These are phyloP conservation scores for Dendrolimus kikuchii DNA, from an alignment of 1,140 invertebrate species.

Conservation along the genomic window DNA sequence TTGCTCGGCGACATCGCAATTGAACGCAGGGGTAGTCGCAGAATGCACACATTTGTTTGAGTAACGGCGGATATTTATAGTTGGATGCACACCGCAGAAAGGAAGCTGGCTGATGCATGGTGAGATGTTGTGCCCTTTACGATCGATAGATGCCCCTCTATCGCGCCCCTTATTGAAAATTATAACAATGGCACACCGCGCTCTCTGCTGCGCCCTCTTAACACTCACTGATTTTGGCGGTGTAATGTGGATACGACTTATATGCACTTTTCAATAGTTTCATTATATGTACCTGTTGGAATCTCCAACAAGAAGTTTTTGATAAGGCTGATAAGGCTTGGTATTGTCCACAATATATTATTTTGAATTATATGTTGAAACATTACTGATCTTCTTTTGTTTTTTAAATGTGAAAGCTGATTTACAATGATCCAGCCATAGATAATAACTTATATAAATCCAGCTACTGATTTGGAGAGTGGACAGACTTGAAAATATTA, in stretches of 20 bases:
- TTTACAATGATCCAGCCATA: too few relatives aligned
- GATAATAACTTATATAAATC: too few relatives aligned
- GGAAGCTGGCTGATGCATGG: slow-evolving; percentile 36
- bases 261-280: not conserved
- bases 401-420: too few relatives aligned
- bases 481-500: too few relatives aligned
- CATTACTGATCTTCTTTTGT: too few relatives aligned
- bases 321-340: too few relatives aligned
- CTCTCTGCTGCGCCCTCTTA: slow-evolving; percentile 57
- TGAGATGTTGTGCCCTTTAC: slow-evolving; percentile 24
- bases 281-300: too few relatives aligned
- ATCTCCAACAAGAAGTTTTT: too few relatives aligned
- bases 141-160: slow-evolving; percentile 66
- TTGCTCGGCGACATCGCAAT: slow-evolving; percentile 1
- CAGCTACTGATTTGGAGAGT: too few relatives aligned
- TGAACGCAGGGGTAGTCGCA: too few relatives aligned
- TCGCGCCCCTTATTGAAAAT: slow-evolving; percentile 71
- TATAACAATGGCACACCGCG: slow-evolving; percentile 68
- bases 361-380: too few relatives aligned
- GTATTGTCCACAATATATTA: too few relatives aligned
- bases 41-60: slow-evolving; percentile 19
- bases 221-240: slow-evolving; percentile 67
- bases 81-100: slow-evolving; percentile 50
- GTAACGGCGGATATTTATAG: slow-evolving; percentile 44
- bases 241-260: slow-evolving; percentile 41